Conservation (phyloP, 2,113 vertebrate genomes). For the Macrotus californicus region DNA sequence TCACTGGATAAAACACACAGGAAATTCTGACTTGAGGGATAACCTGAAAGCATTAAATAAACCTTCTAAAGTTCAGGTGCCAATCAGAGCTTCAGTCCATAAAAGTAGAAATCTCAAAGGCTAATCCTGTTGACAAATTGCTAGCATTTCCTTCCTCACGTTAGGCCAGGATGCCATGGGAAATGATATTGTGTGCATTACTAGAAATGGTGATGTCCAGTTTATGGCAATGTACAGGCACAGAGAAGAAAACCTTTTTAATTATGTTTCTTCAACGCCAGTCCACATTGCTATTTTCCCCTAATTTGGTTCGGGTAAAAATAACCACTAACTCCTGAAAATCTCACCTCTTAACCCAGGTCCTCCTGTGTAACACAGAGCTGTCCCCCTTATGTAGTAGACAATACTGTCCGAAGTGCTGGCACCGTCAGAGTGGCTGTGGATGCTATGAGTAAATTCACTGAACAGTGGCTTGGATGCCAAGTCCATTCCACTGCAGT, state of each 20-base stretch:
- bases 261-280: neutral
- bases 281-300: neutral
- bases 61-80: slow-evolving; percentile 73
- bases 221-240: neutral
- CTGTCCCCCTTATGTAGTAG: neutral
- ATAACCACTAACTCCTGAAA: neutral
- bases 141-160: slow-evolving; percentile 30
- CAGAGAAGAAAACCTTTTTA: neutral
- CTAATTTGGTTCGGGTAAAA: neutral
- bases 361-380: neutral
- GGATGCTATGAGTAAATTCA: neutral
- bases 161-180: slow-evolving; percentile 53
- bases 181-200: neutral
- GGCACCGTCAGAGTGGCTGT: neutral
- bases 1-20: slow-evolving; percentile 56
- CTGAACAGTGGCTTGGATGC: neutral
- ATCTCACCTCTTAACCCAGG: neutral
- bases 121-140: slow-evolving; percentile 58
- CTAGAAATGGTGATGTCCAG: neutral
- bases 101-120: slow-evolving; percentile 38
- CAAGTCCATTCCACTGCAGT: neutral
- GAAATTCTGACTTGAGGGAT: slow-evolving; percentile 44
- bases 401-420: neutral
- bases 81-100: slow-evolving; percentile 57
- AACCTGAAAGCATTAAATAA: slow-evolving; percentile 64